These are phyloP conservation scores for Vanessa tameamea DNA, from an alignment of 1,140 invertebrate species.

Conservation along the genomic window DNA sequence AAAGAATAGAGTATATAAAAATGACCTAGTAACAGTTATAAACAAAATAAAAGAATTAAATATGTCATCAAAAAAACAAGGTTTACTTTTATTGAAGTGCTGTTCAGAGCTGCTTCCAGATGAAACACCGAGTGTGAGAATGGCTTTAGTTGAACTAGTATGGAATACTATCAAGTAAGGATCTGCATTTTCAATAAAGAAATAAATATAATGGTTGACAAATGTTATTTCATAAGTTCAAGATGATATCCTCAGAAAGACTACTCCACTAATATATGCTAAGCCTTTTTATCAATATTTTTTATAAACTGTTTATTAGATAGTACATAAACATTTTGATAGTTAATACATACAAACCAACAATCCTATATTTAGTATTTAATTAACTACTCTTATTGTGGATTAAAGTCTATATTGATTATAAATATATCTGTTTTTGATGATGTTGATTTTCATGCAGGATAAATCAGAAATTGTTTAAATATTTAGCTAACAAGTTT, in stretches of 20 bases:
- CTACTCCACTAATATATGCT: no score
- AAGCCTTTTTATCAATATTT: no score
- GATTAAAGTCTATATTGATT: no score
- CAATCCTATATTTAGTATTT: no score
- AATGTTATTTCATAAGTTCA: neutral
- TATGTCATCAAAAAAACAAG: conserved; percentile 65
- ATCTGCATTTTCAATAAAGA: neutral
- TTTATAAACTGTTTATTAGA: no score
- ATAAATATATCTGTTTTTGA: no score
- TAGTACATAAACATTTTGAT: no score
- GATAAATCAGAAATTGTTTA: no score
- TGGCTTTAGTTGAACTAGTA: conserved; percentile 60
- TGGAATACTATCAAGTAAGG: conserved; percentile 65
- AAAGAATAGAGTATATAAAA: conserved; percentile 73
- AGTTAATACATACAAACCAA: no score
- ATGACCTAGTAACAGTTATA: conserved; percentile 65
- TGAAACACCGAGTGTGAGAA: conserved; percentile 56
- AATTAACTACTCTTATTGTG: no score
- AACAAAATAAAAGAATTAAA: conserved; percentile 66
- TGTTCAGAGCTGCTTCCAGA: conserved; percentile 68
- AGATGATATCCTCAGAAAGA: neutral
- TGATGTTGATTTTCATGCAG: no score
- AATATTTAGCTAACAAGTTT: no score
- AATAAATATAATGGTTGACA: neutral
- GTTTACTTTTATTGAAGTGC: conserved; percentile 62